Percentiles rank a stretch among this genome's conserved stretches.
Evolutionary conservation across 2,113 vertebrate species (phyloP).

Genomic region (Gavia stellata): DNA sequence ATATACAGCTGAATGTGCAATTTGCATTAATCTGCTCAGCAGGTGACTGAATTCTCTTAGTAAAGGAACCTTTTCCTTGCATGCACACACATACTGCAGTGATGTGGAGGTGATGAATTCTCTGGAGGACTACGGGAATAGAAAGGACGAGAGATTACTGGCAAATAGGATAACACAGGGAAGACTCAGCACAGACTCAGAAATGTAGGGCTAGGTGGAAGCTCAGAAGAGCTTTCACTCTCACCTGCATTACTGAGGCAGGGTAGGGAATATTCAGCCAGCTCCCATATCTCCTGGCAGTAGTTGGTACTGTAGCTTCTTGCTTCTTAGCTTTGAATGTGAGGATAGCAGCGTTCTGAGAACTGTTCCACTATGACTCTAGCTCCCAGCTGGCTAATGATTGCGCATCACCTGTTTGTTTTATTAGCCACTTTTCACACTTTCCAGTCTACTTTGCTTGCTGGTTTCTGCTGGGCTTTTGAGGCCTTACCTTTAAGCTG

Average conservation of each 20-base stretch:
- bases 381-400: neutral
- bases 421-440: neutral
- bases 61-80: neutral
- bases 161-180: neutral
- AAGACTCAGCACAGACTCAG: neutral
- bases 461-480: neutral
- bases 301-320: neutral
- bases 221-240: neutral
- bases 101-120: neutral
- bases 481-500: neutral
- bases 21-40: neutral
- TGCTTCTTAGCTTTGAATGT: neutral
- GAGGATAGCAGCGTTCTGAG: neutral
- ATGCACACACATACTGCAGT: neutral
- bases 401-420: neutral
- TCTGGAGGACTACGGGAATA: neutral
- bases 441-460: neutral
- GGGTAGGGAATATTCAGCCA: neutral
- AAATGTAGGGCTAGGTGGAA: neutral
- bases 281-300: neutral
- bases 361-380: neutral
- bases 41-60: neutral
- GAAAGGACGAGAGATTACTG: neutral
- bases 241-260: neutral
- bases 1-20: neutral